phyloP scores from a whole-genome alignment of 2,888 invertebrate genomes.

The Troides aeacus region DNA sequence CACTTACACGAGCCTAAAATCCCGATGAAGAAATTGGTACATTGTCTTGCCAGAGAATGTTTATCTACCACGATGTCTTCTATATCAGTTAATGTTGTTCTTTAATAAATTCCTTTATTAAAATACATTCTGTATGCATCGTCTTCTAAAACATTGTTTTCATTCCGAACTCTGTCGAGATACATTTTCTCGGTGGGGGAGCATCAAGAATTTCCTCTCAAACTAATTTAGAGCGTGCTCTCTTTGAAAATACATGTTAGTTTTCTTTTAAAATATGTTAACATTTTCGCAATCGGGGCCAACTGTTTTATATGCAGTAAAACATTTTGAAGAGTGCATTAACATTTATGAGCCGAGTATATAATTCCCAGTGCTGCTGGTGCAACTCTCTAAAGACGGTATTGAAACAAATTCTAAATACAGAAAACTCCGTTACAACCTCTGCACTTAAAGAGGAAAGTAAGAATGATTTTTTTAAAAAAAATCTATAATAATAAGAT shows the following conservation, averaged over 20 bases:
- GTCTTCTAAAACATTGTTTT: conserved; percentile 1
- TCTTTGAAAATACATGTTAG: conserved; percentile 5
- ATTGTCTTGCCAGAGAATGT: no score
- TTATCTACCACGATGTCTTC: not conserved
- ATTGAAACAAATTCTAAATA: not conserved
- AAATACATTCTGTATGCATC: not conserved
- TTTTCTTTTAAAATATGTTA: conserved; percentile 5
- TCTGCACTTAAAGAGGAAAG: no score
- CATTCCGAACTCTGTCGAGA: not conserved
- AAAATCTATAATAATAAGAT: no score
- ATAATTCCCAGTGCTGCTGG: not conserved
- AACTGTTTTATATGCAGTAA: conserved; percentile 7
- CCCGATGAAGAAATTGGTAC: no score
- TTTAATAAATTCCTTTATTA: not conserved
- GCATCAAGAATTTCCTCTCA: conserved; percentile 10
- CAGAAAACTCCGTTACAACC: no score
- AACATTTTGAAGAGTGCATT: not conserved
- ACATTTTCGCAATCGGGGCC: conserved; percentile 3
- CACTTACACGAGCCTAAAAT: no score
- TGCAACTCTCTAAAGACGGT: not conserved
- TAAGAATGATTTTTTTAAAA: no score
- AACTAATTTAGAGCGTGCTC: conserved; percentile 6
- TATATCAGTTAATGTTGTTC: not conserved
- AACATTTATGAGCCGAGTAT: not conserved
- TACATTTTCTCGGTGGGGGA: conserved; percentile 6